phyloP scores from a whole-genome alignment of 1,140 invertebrate genomes.

The Drosophila busckii region DNA sequence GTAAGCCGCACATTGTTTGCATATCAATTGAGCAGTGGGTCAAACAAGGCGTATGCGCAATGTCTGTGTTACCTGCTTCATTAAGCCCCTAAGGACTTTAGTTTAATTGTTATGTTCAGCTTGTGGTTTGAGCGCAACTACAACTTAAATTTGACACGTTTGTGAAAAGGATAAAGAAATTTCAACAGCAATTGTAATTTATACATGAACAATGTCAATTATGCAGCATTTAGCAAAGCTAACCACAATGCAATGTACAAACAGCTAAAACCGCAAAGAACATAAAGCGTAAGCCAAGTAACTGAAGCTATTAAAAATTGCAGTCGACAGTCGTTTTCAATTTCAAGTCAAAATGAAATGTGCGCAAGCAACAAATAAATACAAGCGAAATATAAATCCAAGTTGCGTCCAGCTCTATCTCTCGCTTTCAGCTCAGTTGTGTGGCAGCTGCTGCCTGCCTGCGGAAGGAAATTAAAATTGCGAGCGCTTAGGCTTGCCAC shows the following conservation, averaged over 20 bases:
- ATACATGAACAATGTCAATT: constrained; percentile 27
- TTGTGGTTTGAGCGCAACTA: too few species aligned
- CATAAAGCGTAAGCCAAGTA: constrained; percentile 47
- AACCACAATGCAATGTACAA: constrained; percentile 17
- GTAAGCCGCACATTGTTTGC: constrained; percentile 12
- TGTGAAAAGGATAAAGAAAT: neutral
- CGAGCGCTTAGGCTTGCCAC: too few species aligned
- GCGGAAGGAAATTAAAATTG: too few species aligned
- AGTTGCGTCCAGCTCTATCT: too few species aligned
- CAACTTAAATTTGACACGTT: too few species aligned
- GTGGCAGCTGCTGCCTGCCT: too few species aligned
- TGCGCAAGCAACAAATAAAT: constrained; percentile 20
- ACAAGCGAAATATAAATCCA: constrained; percentile 9
- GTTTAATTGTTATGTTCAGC: constrained; percentile 27
- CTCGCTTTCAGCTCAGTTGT: too few species aligned
- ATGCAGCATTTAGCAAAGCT: constrained; percentile 23
- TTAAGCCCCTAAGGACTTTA: neutral
- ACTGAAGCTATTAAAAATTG: constrained; percentile 64
- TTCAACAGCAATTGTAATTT: constrained; percentile 23
- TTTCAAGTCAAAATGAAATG: constrained; percentile 56
- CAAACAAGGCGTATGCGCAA: neutral
- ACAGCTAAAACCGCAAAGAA: constrained; percentile 41
- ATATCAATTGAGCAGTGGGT: constrained; percentile 8
- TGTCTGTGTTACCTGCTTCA: constrained; percentile 12
- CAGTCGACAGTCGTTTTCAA: constrained; percentile 63